phyloP scores from a whole-genome alignment of 2,113 vertebrate species.

The Seriola aureovittata region DNA sequence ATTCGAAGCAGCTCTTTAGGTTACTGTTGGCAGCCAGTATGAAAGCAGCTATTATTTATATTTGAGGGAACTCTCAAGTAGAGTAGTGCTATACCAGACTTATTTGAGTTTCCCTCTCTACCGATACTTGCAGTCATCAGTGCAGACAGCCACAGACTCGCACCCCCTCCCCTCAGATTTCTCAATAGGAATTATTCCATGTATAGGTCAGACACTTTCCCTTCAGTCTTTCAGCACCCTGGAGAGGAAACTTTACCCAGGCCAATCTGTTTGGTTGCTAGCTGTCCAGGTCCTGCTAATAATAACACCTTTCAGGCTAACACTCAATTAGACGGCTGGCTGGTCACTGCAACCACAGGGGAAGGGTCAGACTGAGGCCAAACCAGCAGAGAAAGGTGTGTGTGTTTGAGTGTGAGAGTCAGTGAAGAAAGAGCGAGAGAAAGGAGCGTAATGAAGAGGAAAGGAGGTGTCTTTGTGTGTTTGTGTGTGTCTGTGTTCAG shows the following conservation, averaged over 20 bases:
- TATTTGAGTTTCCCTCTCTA: neutral
- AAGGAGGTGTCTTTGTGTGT: constrained; percentile 20
- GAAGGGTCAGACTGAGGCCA: constrained; percentile 55
- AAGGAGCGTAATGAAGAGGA: constrained; percentile 40
- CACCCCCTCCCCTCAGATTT: neutral
- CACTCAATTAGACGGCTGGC: constrained; percentile 62
- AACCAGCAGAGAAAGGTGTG: constrained; percentile 42
- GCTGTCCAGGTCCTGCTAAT: constrained; percentile 43
- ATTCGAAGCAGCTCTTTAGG: constrained; percentile 12
- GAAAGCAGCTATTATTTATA: constrained; percentile 15
- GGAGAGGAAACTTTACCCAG: constrained; percentile 25
- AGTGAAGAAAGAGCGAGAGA: neutral
- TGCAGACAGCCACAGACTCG: constrained; percentile 14
- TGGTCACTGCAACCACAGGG: constrained; percentile 45
- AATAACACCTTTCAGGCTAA: constrained; percentile 51
- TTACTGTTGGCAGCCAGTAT: constrained; percentile 10
- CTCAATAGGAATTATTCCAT: constrained; percentile 7
- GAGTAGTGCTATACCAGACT: neutral
- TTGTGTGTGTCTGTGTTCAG: constrained; percentile 56
- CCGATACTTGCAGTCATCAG: neutral
- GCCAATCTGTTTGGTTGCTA: constrained; percentile 48
- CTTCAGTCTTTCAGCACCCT: constrained; percentile 2
- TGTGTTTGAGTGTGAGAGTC: neutral
- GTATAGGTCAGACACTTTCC: neutral
- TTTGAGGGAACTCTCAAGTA: constrained; percentile 9